These are phyloP conservation scores for Myiotriccus ornatus DNA, from an alignment of 2,797 vertebrate genomes.

Conservation along the genomic window DNA sequence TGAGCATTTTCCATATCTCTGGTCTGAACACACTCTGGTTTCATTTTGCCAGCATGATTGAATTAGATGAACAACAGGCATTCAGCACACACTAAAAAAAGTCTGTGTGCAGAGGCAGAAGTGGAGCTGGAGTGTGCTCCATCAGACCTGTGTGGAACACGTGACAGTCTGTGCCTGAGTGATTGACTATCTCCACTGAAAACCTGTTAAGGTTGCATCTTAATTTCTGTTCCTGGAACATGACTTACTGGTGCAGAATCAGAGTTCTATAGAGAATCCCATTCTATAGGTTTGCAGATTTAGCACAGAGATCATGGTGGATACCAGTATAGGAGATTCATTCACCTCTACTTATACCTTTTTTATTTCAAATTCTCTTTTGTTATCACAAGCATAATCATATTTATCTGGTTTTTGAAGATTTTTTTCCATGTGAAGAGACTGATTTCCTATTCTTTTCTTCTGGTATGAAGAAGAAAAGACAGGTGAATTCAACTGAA, in stretches of 20 bases:
- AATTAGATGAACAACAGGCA: background rate
- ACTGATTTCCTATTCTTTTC: background rate
- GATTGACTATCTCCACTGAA: background rate
- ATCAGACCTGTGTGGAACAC: fast-evolving
- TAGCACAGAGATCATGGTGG: background rate
- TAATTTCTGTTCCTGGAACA: background rate
- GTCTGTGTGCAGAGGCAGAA: background rate
- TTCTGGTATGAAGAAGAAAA: background rate
- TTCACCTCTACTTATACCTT: background rate
- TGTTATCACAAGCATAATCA: background rate
- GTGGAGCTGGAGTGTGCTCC: background rate
- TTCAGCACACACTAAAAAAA: background rate
- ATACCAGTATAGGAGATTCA: background rate
- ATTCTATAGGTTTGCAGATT: background rate
- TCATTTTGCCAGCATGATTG: background rate
- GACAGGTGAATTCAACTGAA: background rate
- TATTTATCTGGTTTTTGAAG: background rate
- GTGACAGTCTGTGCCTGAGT: background rate
- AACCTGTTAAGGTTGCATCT: background rate
- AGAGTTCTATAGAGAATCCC: background rate
- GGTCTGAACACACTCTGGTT: background rate
- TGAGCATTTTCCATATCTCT: background rate
- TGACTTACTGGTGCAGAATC: background rate
- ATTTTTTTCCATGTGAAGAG: background rate
- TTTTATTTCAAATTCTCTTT: background rate